These are phyloP conservation scores for Nycticryphes semicollaris DNA, from an alignment of 2,113 vertebrate species.

Conservation along the genomic window DNA sequence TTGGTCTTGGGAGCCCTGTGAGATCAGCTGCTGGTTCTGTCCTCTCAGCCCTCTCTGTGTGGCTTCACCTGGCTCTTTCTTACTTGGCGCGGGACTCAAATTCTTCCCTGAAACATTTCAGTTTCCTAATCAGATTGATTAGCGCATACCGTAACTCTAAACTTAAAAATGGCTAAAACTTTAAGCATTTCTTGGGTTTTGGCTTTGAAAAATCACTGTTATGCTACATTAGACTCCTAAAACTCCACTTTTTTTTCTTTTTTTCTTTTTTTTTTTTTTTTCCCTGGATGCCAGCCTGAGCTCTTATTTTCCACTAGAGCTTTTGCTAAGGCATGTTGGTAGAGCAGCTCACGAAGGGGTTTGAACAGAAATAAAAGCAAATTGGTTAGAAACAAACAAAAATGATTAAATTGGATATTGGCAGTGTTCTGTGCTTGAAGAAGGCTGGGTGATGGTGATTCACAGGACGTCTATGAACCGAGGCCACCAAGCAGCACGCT, in stretches of 20 bases:
- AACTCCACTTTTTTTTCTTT: background rate
- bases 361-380: background rate
- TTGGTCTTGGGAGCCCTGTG: background rate
- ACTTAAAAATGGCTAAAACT: background rate
- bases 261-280: background rate
- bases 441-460: background rate
- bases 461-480: rapidly evolving
- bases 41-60: rapidly evolving
- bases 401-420: background rate
- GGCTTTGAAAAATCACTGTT: background rate
- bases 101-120: background rate
- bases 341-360: background rate
- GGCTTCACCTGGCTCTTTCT: background rate
- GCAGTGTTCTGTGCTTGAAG: background rate
- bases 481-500: background rate
- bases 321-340: background rate
- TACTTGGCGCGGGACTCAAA: background rate
- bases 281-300: no score
- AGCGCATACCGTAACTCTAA: background rate
- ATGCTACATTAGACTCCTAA: background rate
- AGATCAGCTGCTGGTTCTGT: background rate
- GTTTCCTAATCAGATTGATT: background rate
- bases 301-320: background rate
- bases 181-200: background rate
- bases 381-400: background rate